phyloP scores from a whole-genome alignment of 2,797 vertebrate species.

The Rhinoraja longicauda region DNA sequence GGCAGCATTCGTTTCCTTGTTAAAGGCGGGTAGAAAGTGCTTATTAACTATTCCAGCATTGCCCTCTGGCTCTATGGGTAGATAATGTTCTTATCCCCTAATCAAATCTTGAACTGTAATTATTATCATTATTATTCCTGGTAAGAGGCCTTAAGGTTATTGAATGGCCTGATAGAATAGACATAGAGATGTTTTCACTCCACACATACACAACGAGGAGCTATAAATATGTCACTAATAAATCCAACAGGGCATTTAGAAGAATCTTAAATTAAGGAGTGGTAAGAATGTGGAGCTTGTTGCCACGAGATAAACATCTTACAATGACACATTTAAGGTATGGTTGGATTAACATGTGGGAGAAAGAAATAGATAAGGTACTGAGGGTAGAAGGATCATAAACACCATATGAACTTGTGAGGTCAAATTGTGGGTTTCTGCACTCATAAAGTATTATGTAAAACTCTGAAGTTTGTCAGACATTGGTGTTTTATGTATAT shows the following conservation, averaged over 20 bases:
- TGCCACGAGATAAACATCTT: background rate
- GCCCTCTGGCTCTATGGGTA: too few species aligned
- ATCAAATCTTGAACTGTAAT: background rate
- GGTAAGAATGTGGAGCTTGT: background rate
- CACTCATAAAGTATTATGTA: background rate
- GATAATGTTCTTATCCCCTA: too few species aligned
- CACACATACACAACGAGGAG: background rate
- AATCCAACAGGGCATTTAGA: background rate
- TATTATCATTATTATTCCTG: background rate
- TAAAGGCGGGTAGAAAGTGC: too few species aligned
- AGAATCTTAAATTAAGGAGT: background rate
- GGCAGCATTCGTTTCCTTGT: too few species aligned
- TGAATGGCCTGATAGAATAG: background rate
- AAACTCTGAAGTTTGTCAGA: background rate
- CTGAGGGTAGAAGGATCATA: background rate
- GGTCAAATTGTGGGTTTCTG: background rate
- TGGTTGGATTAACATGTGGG: background rate
- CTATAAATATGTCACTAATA: background rate
- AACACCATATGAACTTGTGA: background rate
- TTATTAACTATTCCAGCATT: too few species aligned
- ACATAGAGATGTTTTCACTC: background rate
- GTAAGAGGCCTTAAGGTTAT: background rate
- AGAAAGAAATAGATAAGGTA: background rate
- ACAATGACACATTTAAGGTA: background rate
- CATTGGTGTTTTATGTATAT: background rate